phyloP scores from a whole-genome alignment of 2,888 invertebrate species.

The Hypercompe scribonia region DNA sequence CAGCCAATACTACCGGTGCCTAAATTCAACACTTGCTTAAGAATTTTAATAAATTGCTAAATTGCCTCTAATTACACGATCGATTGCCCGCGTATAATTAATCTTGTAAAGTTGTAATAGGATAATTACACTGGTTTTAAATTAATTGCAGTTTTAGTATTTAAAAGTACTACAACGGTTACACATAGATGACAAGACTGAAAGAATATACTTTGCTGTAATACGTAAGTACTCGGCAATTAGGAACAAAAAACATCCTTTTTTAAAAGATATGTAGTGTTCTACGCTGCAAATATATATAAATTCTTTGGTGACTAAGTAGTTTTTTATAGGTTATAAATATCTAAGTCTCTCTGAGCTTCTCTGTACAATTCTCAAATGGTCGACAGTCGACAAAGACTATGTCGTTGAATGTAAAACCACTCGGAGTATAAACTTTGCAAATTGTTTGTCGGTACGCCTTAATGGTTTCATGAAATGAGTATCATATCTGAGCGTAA shows the following conservation, averaged over 20 bases:
- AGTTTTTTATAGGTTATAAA: slow-evolving; percentile 19
- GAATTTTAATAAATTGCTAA: slow-evolving; percentile 42
- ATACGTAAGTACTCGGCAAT: slow-evolving; percentile 21
- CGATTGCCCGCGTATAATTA: slow-evolving; percentile 37
- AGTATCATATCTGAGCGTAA: slow-evolving; percentile 44
- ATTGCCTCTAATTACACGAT: slow-evolving; percentile 47
- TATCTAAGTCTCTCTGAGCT: slow-evolving; percentile 10
- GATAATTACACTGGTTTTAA: slow-evolving; percentile 45
- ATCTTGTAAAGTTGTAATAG: slow-evolving; percentile 42
- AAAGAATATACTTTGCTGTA: slow-evolving; percentile 27
- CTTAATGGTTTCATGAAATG: slow-evolving; percentile 66
- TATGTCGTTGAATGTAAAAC: slow-evolving; percentile 55
- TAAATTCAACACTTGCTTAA: slow-evolving; percentile 48
- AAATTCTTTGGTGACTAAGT: slow-evolving; percentile 7
- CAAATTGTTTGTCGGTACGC: slow-evolving; percentile 59
- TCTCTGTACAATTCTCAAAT: slow-evolving; percentile 35
- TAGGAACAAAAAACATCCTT: neutral
- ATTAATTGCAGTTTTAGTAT: slow-evolving; percentile 43
- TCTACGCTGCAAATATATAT: neutral
- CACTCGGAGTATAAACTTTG: slow-evolving; percentile 48
- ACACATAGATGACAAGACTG: slow-evolving; percentile 31
- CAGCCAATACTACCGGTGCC: slow-evolving; percentile 53
- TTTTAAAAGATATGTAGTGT: neutral
- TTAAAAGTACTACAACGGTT: slow-evolving; percentile 37
- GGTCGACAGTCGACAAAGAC: slow-evolving; percentile 16